Base-by-base conservation (phyloP, 2,113 vertebrate species). In the Tenebrosternarchus preto region DNA sequence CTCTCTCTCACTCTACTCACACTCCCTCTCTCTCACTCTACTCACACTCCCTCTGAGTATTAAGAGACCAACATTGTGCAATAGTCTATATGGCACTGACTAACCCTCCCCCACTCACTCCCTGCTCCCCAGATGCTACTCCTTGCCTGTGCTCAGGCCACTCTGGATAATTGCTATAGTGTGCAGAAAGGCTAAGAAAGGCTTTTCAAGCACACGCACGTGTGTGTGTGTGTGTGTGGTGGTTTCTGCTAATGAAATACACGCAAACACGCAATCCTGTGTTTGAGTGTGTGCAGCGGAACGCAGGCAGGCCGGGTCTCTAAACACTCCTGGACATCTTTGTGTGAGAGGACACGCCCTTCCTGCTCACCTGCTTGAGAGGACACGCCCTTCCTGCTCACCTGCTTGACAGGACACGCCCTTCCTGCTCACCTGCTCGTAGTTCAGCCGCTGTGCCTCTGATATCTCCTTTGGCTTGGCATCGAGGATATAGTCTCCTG, bases 381-480 rank as follows among this genome's bases (percentile, higher is more conserved):
- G 61, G 43, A 50, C 8, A n/a, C n/a, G n/a, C n/a, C n/a, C n/a
- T n/a, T n/a, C n/a, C n/a, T n/a, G 17, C 16, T 33, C 4, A 33
- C 12, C 1, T 1, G 29, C 33, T 4, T 2, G 29, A n/a, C 1
- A 74, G 61, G 43, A 50, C 8, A 50, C 0, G 43, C 43, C 43
- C 43, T 12, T 50, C 12, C 22, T 68, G 22, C 88, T 92, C 93
- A 99, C 98, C 96, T 99, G 97, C 87, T 99, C 98, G 83, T 99
- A 99, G 93, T 99, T 99, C 83, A 99, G 91, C 85, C 97, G 93
- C 88, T 99, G 98, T 88, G 93, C 96, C 92, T 99, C 98, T 56
- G 97, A 96, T 88, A 99, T 98, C 90, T 99, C 98, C 92, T 98
- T 99, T 77, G 98, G 98, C 85, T 99, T 99, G 88, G 97, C 95